These are phyloP conservation scores for Parauchenoglanis punctatus DNA, from an alignment of 2,797 vertebrate genomes.

Conservation along the genomic window DNA sequence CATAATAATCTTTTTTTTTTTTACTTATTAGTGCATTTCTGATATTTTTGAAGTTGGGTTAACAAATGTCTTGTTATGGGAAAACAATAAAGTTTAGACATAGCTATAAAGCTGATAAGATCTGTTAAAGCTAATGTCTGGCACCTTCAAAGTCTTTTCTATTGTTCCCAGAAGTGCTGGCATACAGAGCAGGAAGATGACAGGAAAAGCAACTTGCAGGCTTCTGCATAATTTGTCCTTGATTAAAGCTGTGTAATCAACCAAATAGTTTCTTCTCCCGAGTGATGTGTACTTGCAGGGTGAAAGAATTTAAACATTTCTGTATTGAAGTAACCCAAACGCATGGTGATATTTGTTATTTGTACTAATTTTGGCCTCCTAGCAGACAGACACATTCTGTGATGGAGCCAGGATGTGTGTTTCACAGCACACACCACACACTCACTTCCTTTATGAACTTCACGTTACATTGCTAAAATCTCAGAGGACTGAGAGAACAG, in stretches of 20 bases:
- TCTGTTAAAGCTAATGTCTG: constrained; percentile 2
- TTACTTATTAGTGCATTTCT: background rate
- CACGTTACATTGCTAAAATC: constrained; percentile 32
- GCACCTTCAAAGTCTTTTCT: constrained; percentile 19
- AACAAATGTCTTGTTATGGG: background rate
- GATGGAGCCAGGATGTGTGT: constrained; percentile 62
- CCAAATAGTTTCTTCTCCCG: background rate
- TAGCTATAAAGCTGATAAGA: constrained; percentile 33
- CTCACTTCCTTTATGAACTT: constrained; percentile 66
- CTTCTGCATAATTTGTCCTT: background rate
- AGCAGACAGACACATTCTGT: constrained; percentile 57
- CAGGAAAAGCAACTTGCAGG: background rate
- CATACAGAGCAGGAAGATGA: constrained; percentile 15
- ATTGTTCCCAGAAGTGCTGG: constrained; percentile 36
- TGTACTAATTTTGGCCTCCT: background rate
- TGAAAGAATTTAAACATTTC: background rate
- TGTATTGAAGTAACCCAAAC: background rate
- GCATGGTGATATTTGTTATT: background rate
- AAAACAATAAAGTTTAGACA: constrained; percentile 10
- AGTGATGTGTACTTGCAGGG: background rate
- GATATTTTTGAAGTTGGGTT: background rate
- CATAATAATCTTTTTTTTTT: background rate
- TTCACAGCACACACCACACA: constrained; percentile 38
- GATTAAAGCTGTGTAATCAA: background rate
- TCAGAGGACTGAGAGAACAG: background rate